phyloP scores from a whole-genome alignment of 2,113 vertebrate genomes.

The Silurus meridionalis region DNA sequence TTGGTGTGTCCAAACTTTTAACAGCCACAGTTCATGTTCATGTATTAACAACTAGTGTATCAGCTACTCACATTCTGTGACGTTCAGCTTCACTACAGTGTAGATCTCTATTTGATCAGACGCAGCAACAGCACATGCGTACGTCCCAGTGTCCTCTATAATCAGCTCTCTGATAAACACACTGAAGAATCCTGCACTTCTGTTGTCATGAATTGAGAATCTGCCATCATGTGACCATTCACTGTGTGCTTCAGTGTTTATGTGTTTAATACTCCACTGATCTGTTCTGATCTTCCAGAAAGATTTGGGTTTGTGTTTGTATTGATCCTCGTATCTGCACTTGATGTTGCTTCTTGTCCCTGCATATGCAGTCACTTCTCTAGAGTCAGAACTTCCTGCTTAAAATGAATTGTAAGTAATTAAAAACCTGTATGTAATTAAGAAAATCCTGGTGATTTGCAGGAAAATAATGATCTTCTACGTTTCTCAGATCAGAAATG shows the following conservation, averaged over 20 bases:
- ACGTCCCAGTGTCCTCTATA: constrained; percentile 3
- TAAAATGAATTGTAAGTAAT: background rate
- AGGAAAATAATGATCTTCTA: no score
- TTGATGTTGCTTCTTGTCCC: no score
- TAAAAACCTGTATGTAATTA: no score
- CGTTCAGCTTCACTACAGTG: constrained; percentile 18
- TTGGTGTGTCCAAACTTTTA: no score
- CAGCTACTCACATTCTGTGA: background rate
- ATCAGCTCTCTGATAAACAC: background rate
- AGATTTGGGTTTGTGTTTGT: no score
- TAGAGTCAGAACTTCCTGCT: background rate
- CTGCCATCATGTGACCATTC: background rate
- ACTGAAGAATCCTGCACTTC: constrained; percentile 6
- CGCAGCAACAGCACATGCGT: background rate
- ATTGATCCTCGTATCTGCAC: no score
- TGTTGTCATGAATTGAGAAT: constrained; percentile 9
- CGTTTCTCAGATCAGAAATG: no score
- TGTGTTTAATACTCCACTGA: no score
- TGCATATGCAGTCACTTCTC: constrained; percentile 8
- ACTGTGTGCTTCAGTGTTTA: no score
- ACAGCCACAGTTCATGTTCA: background rate
- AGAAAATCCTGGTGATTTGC: no score
- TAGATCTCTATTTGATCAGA: background rate
- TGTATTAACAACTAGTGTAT: background rate
- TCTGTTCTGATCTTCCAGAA: no score